These are phyloP conservation scores for Cydia splendana DNA, from an alignment of 1,140 invertebrate species.

Conservation along the genomic window DNA sequence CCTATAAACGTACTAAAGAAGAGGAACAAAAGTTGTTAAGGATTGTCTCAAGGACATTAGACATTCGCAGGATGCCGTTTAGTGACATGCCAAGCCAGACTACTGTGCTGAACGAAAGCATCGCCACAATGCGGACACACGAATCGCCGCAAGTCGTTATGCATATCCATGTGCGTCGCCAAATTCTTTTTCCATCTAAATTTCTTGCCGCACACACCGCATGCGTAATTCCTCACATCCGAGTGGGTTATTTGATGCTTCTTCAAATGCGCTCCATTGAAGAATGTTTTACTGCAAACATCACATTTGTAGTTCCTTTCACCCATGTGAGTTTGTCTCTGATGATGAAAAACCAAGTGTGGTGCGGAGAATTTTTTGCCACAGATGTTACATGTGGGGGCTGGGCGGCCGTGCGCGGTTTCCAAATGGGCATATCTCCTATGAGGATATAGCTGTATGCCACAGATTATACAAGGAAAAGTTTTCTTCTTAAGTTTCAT, in stretches of 20 bases:
- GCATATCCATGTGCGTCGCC: constrained; percentile 61
- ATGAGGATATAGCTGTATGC: constrained; percentile 42
- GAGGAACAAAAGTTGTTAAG: neutral
- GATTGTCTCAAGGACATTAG: neutral
- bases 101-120: constrained; percentile 70
- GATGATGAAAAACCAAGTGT: constrained; percentile 47
- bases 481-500: neutral
- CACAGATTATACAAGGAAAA: constrained; percentile 38
- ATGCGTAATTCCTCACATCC: constrained; percentile 71
- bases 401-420: constrained; percentile 44
- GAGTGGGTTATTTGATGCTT: constrained; percentile 73
- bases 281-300: constrained; percentile 47
- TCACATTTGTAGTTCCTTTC: constrained; percentile 41
- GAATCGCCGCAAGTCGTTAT: constrained; percentile 80
- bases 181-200: constrained; percentile 53
- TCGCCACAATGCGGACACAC: constrained; percentile 81
- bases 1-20: no score
- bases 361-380: constrained; percentile 49
- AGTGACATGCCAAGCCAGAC: constrained; percentile 26
- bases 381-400: constrained; percentile 49
- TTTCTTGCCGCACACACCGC: constrained; percentile 69
- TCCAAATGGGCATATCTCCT: constrained; percentile 47
- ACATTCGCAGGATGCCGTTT: neutral
- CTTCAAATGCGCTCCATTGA: constrained; percentile 50
- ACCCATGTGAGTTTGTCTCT: constrained; percentile 47